Percentiles rank a stretch among this genome's conserved stretches.
Conservation (phyloP, 2,888 invertebrate species). For the Meiosimyza decipiens region DNA sequence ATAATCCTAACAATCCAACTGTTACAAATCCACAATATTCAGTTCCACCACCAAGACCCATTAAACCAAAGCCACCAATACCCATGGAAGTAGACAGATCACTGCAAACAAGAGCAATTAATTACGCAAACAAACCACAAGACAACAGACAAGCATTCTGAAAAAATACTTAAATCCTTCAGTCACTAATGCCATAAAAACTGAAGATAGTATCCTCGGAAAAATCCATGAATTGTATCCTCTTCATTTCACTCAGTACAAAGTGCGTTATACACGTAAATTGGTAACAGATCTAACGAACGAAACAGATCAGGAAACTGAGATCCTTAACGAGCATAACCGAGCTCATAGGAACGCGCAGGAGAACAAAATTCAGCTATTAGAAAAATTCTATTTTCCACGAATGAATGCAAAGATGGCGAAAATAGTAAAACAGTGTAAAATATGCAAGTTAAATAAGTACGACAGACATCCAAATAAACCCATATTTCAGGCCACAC, state of each 20-base stretch:
- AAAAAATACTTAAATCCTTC: slow-evolving; percentile 33
- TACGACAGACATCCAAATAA: slow-evolving; percentile 18
- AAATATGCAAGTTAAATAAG: not conserved
- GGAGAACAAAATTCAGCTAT: slow-evolving; percentile 35
- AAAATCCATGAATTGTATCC: slow-evolving; percentile 12
- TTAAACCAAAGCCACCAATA: slow-evolving; percentile 31
- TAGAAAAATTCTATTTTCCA: slow-evolving; percentile 34
- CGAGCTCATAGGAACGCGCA: slow-evolving; percentile 8
- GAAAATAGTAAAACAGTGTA: not conserved
- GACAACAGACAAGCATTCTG: slow-evolving; percentile 1
- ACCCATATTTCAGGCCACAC: not conserved
- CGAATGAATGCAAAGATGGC: slow-evolving; percentile 24
- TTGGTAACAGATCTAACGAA: slow-evolving; percentile 27
- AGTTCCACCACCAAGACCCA: not conserved
- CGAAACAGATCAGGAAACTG: too few species aligned
- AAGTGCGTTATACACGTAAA: slow-evolving; percentile 18
- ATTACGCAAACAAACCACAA: slow-evolving; percentile 13
- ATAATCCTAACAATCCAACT: too few species aligned
- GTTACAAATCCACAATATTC: not conserved
- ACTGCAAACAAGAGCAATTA: too few species aligned
- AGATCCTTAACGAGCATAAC: too few species aligned
- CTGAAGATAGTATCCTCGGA: slow-evolving; percentile 11
- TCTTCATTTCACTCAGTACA: slow-evolving; percentile 19
- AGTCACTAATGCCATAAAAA: slow-evolving; percentile 31
- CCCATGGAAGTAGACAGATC: slow-evolving; percentile 12